These are phyloP conservation scores for Empidonax traillii DNA, from an alignment of 2,113 vertebrate species.

Conservation along the genomic window DNA sequence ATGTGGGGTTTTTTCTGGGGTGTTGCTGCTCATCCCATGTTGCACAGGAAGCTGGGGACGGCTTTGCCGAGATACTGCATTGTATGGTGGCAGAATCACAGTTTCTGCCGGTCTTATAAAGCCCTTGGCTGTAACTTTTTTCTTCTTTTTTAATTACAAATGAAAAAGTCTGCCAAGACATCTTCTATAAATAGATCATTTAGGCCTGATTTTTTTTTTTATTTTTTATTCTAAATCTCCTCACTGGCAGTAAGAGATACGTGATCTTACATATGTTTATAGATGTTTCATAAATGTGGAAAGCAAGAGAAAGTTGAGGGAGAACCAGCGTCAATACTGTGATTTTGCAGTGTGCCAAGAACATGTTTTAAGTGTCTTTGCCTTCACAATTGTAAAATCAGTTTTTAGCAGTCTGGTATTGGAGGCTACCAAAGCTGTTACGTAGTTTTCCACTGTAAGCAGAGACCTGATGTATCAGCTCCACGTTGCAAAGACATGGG, in stretches of 20 bases:
- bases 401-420: background rate
- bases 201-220: background rate
- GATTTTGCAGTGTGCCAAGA: background rate
- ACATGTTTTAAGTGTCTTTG: background rate
- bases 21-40: background rate
- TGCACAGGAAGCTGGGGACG: background rate
- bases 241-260: background rate
- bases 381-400: background rate
- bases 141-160: background rate
- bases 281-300: background rate
- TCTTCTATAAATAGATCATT: background rate
- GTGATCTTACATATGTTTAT: background rate
- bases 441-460: background rate
- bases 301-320: background rate
- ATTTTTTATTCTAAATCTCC: background rate
- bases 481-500: background rate
- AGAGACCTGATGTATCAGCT: background rate
- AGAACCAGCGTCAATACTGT: background rate
- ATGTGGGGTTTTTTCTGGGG: background rate
- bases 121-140: background rate
- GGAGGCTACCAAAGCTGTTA: background rate
- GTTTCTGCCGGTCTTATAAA: background rate
- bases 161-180: background rate
- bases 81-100: background rate
- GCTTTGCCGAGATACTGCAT: background rate